Evolutionary conservation across 92 coral and sea anemone species (phyloP), one percentile per base, ranked within the genome.

Genomic region (Parazoanthus darwini): DNA sequence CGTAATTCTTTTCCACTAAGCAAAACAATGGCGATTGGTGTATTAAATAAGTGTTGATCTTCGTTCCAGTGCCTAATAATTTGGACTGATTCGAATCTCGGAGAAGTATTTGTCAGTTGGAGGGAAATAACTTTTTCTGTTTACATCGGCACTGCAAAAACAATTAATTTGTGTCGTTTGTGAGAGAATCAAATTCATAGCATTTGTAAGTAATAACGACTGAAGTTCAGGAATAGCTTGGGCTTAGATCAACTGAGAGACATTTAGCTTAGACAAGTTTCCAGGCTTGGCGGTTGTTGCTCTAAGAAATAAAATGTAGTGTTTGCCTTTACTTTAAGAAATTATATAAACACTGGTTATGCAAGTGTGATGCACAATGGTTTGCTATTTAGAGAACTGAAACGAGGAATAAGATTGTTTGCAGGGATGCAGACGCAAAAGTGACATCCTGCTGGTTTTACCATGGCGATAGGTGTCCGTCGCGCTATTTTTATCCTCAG

Each of bases 131-230:
- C 25, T 22, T 63, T 22, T 54, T 13, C 70, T 63, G 70, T 63
- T 22, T 63, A 7, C 70, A 63, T 63, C 18, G 25, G 70, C n/a
- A 26, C 16, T 63, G 6, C 70, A 63, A 63, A 54, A 63, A 5
- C 70, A 63, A 14, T 63, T 22, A 0, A 0, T 63, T 23, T 63
- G 70, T 23, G 70, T 20, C 6, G 26, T 18, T 18, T 22, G 26
- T 22, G 25, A n/a, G 8, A 79, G 65, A 50, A 13, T 23, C 13
- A 8, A 18, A 3, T 39, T 74, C 78, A 77, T 48, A 23, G 70
- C 70, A 63, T 80, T 56, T 58, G 23, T 68, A 80, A 73, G 50
- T 80, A 54, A 42, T 59, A n/a, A 35, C 20, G 59, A 80, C 71
- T 20, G 38, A 33, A 35, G 72, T 80, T 35, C 23, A 33, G 46